Evolutionary conservation across 2,888 invertebrate genomes (phyloP), one percentile per base, ranked within the genome.

Genomic region (Drosophila sordidula): DNA sequence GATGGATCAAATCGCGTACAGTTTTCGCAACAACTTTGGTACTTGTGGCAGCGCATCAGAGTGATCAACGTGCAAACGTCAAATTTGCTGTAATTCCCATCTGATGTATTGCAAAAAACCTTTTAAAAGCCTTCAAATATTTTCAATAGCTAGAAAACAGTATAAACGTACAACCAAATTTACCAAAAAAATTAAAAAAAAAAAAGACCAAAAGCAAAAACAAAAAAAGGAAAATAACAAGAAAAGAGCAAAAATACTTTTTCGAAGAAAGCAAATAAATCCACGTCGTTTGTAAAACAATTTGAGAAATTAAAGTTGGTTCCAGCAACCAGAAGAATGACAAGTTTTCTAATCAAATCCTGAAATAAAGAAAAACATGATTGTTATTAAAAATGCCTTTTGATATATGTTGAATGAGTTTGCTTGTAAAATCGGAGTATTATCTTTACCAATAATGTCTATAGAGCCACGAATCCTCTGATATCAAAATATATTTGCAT

Each of bases 281-380:
- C 59, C 52, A 56, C 34, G n/a, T 59, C 65, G 74, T 73, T 69
- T 73, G 70, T 75, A 73, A 75, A 64, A 51, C 51, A 51, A 51
- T 54, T 39, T 44, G 8, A 44, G 41, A 26, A 47, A 47, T 16
- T 8, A 38, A 38, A 47, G 26, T 26, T 56, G 47, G 38, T 47
- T 47, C 47, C 26, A 36, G 47, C 16, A 56, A 18, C 38, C 36
- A 47, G 47, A 47, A 26, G 26, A 56, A 26, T 36, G 55, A 55
- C 54, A 55, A 16, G 36, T 55, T 55, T 55, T 46, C 47, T 55
- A 26, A 55, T 36, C 16, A 55, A 47, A 46, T 47, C 36, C 47
- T 9, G 12, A 46, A 61, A 62, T 62, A 36, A 61, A 62, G n/a
- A 62, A 9, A 49, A 26, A 41, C n/a, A n/a, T 34, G 16, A 36